phyloP scores from a whole-genome alignment of 2,888 invertebrate genomes.

The Pterobdella sp. region DNA sequence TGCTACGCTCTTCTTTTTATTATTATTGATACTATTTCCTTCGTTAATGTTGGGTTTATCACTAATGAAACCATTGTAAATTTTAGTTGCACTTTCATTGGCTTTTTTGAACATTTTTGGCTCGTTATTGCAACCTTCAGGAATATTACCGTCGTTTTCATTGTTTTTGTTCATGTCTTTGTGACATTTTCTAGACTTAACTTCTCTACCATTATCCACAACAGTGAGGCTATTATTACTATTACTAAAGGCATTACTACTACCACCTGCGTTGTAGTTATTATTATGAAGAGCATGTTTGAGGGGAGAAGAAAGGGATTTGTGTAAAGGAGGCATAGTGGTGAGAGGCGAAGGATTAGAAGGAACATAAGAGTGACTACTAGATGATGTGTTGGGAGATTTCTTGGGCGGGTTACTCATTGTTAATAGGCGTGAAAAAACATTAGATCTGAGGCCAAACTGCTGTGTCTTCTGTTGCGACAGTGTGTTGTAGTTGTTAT shows the following conservation, averaged over 20 bases:
- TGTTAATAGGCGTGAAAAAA: background rate
- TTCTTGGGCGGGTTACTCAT: slow-evolving; percentile 7
- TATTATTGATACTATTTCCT: background rate
- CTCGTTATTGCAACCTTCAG: background rate
- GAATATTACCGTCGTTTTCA: background rate
- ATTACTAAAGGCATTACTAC: background rate
- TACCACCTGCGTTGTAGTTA: background rate
- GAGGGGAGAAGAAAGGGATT: background rate
- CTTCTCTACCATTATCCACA: too few species aligned
- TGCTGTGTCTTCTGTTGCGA: background rate
- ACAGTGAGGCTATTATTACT: too few species aligned
- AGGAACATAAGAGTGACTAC: background rate
- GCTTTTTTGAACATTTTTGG: background rate
- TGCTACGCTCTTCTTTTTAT: background rate
- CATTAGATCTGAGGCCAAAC: background rate
- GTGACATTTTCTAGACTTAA: too few species aligned
- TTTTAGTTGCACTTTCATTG: background rate
- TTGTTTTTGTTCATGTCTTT: background rate
- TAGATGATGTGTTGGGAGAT: background rate
- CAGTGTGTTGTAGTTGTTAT: background rate
- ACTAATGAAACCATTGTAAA: background rate
- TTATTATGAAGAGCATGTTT: background rate
- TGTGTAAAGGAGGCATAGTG: background rate
- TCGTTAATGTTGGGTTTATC: background rate
- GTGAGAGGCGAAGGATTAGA: background rate